Evolutionary conservation across 2,888 invertebrate species (phyloP), one percentile per base, ranked within the genome.

Genomic region (Nomada fucata): DNA sequence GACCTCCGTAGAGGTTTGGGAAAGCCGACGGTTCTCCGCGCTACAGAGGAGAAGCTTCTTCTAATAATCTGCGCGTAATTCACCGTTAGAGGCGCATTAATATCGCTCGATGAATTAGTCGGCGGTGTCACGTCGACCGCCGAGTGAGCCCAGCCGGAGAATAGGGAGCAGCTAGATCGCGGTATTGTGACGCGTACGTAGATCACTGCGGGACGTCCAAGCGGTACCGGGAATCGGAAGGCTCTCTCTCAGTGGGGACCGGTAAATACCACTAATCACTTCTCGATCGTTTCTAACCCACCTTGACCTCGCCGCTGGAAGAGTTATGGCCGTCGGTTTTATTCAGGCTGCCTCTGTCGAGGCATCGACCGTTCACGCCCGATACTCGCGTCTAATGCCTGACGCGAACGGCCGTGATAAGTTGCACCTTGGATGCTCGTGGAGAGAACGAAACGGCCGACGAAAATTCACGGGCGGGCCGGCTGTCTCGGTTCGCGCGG

Each of bases 191-290:
- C 84, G 78, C 76, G 73, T 79, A 85, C 63, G 67, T 80, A 65
- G 83, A 65, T 84, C 86, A 82, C 90, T 20, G 86, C 89, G 85
- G 89, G 89, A 90, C 74, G 87, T 88, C 86, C 79, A 72, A 86
- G 86, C 86, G 86, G 87, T 90, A 91, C 88, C 81, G 75, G 85
- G 86, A 90, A 88, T 89, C 86, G 86, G 83, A 86, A 84, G 84
- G 80, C 76, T 83, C 82, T 82, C 76, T 85, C 83, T 76, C 85
- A 78, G 85, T 82, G 83, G 84, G 85, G 74, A 86, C 89, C 87
- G 83, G 89, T 87, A 90, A 91, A 90, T 89, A 88, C 86, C 87
- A 90, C 90, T 90, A 91, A 91, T 91, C 91, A 89, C 90, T 90
- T 88, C 91, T 87, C 89, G 89, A 91, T 90, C 88, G 90, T 89